Evolutionary conservation across 2,797 vertebrate genomes (phyloP).

Genomic region (Phrynocephalus forsythii): DNA sequence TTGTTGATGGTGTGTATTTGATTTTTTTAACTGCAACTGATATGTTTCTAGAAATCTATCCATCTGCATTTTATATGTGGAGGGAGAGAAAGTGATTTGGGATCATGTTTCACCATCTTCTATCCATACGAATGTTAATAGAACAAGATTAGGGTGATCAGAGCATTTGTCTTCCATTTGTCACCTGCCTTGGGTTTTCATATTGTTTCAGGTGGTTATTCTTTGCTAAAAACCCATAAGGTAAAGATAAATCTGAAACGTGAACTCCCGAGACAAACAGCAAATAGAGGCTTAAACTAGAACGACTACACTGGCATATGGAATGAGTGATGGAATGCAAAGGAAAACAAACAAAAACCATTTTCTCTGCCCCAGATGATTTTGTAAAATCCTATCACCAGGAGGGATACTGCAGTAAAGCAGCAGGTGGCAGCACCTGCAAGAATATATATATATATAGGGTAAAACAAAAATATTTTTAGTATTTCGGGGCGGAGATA

Average conservation of each 20-base stretch:
- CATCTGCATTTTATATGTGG: too few species aligned
- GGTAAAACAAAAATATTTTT: not conserved
- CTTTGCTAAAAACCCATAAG: not conserved
- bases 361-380: not conserved
- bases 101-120: too few species aligned
- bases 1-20: too few species aligned
- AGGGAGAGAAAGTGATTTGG: too few species aligned
- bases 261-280: not conserved
- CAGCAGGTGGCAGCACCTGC: slow-evolving; percentile 34
- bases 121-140: too few species aligned
- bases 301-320: too few species aligned
- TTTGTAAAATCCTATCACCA: not conserved
- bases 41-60: too few species aligned
- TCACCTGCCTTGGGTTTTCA: not conserved
- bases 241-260: not conserved
- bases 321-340: not conserved
- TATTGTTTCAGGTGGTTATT: not conserved
- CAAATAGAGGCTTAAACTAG: not conserved
- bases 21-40: too few species aligned
- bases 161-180: not conserved
- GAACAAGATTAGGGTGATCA: too few species aligned
- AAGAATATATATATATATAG: not conserved
- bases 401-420: not conserved
- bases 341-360: not conserved
- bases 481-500: not conserved